A percentile compares a stretch with the other conserved stretches of the same genome.
Conservation (phyloP, 2,797 vertebrate genomes). For the Hydrophis major region DNA sequence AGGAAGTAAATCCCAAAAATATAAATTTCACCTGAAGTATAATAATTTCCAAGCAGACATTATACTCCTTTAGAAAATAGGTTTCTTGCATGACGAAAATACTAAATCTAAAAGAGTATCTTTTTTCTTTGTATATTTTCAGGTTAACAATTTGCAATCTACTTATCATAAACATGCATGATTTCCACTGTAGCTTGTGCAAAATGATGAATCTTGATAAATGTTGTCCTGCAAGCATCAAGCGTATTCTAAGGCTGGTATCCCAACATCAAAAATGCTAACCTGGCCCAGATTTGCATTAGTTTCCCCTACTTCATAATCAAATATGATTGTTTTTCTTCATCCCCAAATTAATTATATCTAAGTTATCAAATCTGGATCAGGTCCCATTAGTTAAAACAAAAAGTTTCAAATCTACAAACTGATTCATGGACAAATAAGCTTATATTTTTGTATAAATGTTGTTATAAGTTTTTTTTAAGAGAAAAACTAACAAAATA, state of each 20-base stretch:
- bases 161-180: not conserved
- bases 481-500: not conserved
- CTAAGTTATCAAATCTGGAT: not conserved
- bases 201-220: not conserved
- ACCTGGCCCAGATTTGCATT: not conserved
- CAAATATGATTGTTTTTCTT: not conserved
- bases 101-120: not conserved
- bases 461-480: too few relatives aligned
- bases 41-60: not conserved
- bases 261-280: too few relatives aligned
- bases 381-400: not conserved
- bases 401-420: not conserved
- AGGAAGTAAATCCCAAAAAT: not conserved
- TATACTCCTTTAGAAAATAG: not conserved
- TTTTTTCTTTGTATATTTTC: not conserved
- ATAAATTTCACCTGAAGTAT: not conserved
- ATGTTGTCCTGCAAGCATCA: not conserved
- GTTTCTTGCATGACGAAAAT: not conserved
- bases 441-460: not conserved
- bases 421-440: not conserved
- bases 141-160: not conserved
- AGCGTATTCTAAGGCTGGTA: not conserved
- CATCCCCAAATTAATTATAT: not conserved
- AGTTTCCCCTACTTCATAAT: not conserved
- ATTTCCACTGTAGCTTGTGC: not conserved